Evolutionary conservation across 2,888 invertebrate species (phyloP), one percentile per base, ranked within the genome.

Genomic region (Girardia tigrina): DNA sequence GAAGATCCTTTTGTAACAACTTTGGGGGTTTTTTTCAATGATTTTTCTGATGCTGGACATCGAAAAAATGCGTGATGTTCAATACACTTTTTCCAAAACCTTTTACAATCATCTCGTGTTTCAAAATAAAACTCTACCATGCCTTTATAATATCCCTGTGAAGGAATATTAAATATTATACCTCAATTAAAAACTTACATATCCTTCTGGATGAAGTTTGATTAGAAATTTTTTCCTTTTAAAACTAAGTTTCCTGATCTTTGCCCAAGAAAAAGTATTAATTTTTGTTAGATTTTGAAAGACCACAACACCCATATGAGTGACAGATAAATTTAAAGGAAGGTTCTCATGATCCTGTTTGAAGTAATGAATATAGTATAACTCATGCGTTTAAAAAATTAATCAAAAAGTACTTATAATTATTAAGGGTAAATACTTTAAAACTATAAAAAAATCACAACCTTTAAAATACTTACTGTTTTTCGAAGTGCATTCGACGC

Each of bases 181-280:
- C 36, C 8, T 36, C 16, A 36, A 16, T 36, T 12, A 16, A 56
- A 26, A n/a, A 75, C 75, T 75, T 79, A 86, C 86, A 80, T 85
- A 85, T 78, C 84, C 86, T 78, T 98, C 98, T 0, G 97, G 94
- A 85, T 98, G 97, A 76, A 98, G 87, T 86, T 99, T 99, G 81
- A 98, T 92, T 75, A 98, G 88, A 85, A 97, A 94, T 84, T 91
- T 89, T 88, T 95, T 95, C 82, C 97, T 88, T 85, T 98, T 98
- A 86, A 99, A 98, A 78, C 94, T 95, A 80, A 98, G 90, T 87
- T 99, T 98, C 79, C 98, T 88, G 80, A 99, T 94, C 88, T 97
- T 97, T 77, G 95, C 95, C 98, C 98, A 98, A 78, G 94, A 94
- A 86, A 98, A 99, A 42, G 95, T 97, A 86, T 94, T 97, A 81